Evolutionary conservation across 2,113 vertebrate species (phyloP), one percentile per base, ranked within the genome.

Genomic region (Scartelaos histophorus): DNA sequence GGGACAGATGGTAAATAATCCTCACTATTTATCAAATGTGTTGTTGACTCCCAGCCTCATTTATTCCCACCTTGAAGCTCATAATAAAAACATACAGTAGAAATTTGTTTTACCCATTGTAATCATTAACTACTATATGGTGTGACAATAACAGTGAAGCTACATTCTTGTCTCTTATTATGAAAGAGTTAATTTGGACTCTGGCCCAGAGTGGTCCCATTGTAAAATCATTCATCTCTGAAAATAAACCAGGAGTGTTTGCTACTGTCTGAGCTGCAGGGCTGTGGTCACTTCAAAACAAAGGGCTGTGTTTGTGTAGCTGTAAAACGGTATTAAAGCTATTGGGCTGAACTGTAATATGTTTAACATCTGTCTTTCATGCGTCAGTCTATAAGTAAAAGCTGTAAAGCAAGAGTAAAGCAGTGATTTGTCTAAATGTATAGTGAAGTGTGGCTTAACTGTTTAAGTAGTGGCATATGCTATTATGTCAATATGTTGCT

Each of bases 121-220:
- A 64, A 64, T 64, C 3, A 64, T 64, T 43, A 64, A 64, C 61
- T 43, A 10, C 17, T 38, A 58, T 24, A 11, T n/a, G 19, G 29
- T 64, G 29, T 9, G 29, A 64, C 29, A 61, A n/a, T 24, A n/a
- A 57, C 54, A 7, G 25, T 17, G 58, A 58, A 58, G 58, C 25
- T 16, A 34, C 61, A 64, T 64, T 64, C 61, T 16, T 35, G 57
- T 25, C 12, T 60, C 13, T 29, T 29, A 60, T 34, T 61, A 25
- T 61, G 58, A 34, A 60, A 60, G 29, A 62, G 17, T 64, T 12
- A n/a, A 64, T 64, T n/a, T 43, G 61, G 34, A 64, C 61, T 38
- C 61, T 64, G 61, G 17, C 61, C 61, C 29, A 43, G 58, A 24
- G 57, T 24, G 22, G 24, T 61, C 25, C 57, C 24, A 60, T 61